Evolutionary conservation across 2,888 invertebrate genomes (phyloP), one percentile per base, ranked within the genome.

Genomic region (Caenorhabditis sp.): DNA sequence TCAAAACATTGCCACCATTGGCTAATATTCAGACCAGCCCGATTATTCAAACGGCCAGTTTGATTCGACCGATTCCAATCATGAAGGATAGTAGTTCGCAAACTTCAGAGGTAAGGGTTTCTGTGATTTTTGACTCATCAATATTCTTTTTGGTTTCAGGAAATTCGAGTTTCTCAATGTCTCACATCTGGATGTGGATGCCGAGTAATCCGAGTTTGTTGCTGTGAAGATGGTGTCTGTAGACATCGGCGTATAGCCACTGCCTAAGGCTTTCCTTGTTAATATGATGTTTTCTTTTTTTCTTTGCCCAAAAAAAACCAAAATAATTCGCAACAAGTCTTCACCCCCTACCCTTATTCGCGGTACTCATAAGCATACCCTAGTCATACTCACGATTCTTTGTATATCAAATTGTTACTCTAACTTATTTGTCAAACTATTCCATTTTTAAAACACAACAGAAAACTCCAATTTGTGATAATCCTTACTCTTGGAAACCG

Each of bases 181-280:
- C 61, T 79, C 27, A 67, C 71, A 21, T 58, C 77, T 38, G 79
- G 81, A 17, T 83, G 82, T 66, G 77, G 80, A 7, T 84, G 83
- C 60, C 79, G 83, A 50, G 77, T 85, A 26, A 80, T 85, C 23
- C 76, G 83, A 14, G 76, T 85, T 53, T 85, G 85, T 66, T 85
- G 85, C 67, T 85, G 85, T 63, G 82, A 79, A 38, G 76, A 81
- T 58, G 70, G 75, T 26, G 66, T 72, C 1, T 80, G 80, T 74
- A 69, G 67, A 12, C 71, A 67, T 54, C 68, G 76, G 25, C 70
- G 71, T 52, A 61, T 74, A 21, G 69, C 70, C 36, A 66, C 69
- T 20, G 77, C 70, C 43, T 73, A 38, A 61, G 43, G 5, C 26
- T 20, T 38, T 31, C 14, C 43, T 43, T 10, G 12, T 43, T 26